phyloP scores from a whole-genome alignment of 2,797 vertebrate species.

The Coluber constrictor region DNA sequence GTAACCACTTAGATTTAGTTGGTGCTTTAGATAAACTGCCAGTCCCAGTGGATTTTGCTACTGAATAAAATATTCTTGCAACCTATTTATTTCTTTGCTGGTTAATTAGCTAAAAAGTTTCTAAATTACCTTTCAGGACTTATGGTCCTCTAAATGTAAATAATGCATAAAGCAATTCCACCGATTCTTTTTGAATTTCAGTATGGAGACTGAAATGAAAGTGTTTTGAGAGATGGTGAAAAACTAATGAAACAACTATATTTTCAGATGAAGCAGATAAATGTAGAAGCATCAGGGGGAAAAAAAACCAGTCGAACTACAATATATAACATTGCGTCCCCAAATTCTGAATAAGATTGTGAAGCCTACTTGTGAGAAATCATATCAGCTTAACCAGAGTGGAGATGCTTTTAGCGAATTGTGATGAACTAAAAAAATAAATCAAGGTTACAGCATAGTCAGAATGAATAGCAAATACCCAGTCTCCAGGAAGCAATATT shows the following conservation, averaged over 20 bases:
- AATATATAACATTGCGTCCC: neutral
- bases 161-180: neutral
- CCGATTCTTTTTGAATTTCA: neutral
- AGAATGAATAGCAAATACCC: neutral
- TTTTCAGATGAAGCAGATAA: neutral
- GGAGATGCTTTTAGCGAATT: neutral
- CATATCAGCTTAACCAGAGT: neutral
- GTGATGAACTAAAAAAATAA: neutral
- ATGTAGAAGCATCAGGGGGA: neutral
- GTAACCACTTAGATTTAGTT: neutral
- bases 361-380: neutral
- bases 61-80: neutral
- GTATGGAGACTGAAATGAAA: neutral
- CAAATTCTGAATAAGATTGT: too few species aligned
- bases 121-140: neutral
- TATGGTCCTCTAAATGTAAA: neutral
- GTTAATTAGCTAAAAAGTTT: neutral
- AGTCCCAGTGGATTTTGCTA: neutral
- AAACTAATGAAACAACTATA: neutral
- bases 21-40: neutral
- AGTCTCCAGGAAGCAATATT: neutral
- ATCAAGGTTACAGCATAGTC: neutral
- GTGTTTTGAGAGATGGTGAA: neutral
- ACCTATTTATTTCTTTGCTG: neutral
- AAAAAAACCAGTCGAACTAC: neutral